A percentile compares a stretch with the other conserved stretches of the same genome.
phyloP scores from a whole-genome alignment of 37 sponge, comb jelly and placozoan genomes.

The Chondrilla cf. caribensis region DNA sequence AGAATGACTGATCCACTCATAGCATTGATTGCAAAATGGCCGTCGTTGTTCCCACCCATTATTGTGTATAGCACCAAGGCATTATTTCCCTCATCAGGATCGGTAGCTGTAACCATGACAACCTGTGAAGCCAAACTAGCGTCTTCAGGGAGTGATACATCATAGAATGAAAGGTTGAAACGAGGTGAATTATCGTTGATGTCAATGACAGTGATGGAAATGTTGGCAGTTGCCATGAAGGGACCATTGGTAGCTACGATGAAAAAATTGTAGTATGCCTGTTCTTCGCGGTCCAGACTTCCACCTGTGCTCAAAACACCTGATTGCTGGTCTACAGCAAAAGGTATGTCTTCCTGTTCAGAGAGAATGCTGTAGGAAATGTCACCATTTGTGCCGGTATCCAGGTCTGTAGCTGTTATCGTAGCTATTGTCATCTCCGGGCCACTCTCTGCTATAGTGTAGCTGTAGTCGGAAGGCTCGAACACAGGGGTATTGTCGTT shows the following conservation, averaged over 20 bases:
- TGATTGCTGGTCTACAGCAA: conserved; percentile 33
- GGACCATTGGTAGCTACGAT: conserved; percentile 11
- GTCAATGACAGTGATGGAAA: conserved; percentile 11
- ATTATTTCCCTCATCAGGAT: conserved; percentile 45
- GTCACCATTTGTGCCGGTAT: conserved; percentile 44
- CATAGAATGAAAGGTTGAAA: conserved; percentile 1
- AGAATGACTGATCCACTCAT: conserved; percentile 53
- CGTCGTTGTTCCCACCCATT: conserved; percentile 42
- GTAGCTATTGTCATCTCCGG: conserved; percentile 24
- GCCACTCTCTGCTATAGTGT: conserved; percentile 45
- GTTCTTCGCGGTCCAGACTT: conserved; percentile 8
- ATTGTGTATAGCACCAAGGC: conserved; percentile 48
- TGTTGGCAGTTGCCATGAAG: background rate
- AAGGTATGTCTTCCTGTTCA: background rate
- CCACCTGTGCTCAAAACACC: conserved; percentile 29
- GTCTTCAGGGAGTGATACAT: conserved; percentile 36
- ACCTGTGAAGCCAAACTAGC: conserved; percentile 2
- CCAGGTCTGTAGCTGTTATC: conserved; percentile 59
- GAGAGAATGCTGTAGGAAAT: conserved; percentile 35
- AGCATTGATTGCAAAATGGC: conserved; percentile 36
- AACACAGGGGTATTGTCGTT: conserved; percentile 55
- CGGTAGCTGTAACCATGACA: conserved; percentile 45
- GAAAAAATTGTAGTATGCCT: background rate
- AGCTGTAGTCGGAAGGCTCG: background rate
- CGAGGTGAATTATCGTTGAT: conserved; percentile 38